A percentile compares a stretch with the other conserved stretches of the same genome.
These are phyloP conservation scores for Drymonia ruficornis DNA, from an alignment of 2,888 invertebrate genomes.

Conservation along the genomic window DNA sequence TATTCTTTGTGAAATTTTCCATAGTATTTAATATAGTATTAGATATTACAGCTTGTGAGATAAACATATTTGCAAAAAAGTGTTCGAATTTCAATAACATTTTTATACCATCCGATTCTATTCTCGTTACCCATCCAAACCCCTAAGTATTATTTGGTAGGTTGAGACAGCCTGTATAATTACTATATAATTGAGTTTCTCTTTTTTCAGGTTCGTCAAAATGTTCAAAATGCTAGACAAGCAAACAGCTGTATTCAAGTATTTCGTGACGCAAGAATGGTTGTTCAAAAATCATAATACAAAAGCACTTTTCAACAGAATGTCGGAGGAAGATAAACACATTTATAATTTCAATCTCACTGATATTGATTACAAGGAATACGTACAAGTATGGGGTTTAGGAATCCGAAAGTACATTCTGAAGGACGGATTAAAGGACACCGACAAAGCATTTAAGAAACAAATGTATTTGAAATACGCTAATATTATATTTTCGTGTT, in stretches of 20 bases:
- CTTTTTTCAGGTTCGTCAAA: constrained; percentile 19
- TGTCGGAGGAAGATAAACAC: constrained; percentile 16
- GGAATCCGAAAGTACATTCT: constrained; percentile 19
- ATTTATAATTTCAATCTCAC: constrained; percentile 22
- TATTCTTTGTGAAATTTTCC: too few species aligned
- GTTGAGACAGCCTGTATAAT: too few species aligned
- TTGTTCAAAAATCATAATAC: constrained; percentile 16
- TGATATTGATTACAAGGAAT: constrained; percentile 9
- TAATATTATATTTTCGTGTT: neutral
- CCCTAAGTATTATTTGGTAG: too few species aligned
- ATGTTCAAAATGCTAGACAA: constrained; percentile 22
- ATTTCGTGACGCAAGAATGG: constrained; percentile 20
- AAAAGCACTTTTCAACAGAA: neutral
- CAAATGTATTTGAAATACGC: neutral
- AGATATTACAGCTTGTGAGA: too few species aligned
- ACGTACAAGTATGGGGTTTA: constrained; percentile 5
- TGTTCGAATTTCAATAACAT: too few species aligned
- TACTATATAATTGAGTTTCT: too few species aligned
- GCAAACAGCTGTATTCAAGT: neutral
- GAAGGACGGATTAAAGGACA: constrained; percentile 15
- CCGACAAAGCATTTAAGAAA: neutral
- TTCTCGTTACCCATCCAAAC: too few species aligned
- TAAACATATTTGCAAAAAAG: too few species aligned
- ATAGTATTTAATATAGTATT: too few species aligned
- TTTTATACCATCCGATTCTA: too few species aligned